Percentiles rank a stretch among this genome's conserved stretches.
Evolutionary conservation across 2,113 vertebrate genomes (phyloP).

Genomic region (Antechinus stuartii): DNA sequence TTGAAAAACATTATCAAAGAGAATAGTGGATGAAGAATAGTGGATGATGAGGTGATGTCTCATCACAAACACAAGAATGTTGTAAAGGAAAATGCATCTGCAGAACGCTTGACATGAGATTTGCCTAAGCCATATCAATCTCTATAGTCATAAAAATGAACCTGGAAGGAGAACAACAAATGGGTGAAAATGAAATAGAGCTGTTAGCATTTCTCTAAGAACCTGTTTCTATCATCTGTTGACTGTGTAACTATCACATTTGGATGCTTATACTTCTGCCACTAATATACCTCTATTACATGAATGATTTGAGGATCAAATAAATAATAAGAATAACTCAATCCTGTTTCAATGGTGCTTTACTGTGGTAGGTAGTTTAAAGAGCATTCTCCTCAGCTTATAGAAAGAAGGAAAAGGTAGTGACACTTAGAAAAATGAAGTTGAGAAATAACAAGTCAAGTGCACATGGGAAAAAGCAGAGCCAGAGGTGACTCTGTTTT

Average conservation of each 20-base stretch:
- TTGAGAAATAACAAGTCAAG: background rate
- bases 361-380: background rate
- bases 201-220: background rate
- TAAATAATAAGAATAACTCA: background rate
- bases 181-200: background rate
- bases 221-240: background rate
- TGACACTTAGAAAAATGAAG: background rate
- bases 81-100: background rate
- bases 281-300: background rate
- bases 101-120: background rate
- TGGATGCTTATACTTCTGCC: background rate
- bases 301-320: background rate
- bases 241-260: background rate
- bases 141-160: background rate
- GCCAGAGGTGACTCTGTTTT: background rate
- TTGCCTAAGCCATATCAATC: background rate
- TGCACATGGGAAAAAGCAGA: background rate
- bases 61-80: background rate
- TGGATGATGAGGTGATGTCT: background rate
- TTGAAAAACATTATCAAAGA: background rate
- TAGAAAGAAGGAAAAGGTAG: background rate
- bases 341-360: background rate
- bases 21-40: background rate
- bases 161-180: background rate
- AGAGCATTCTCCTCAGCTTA: background rate